These are phyloP conservation scores for Protophormia terraenovae DNA, from an alignment of 2,888 invertebrate genomes.

Conservation along the genomic window DNA sequence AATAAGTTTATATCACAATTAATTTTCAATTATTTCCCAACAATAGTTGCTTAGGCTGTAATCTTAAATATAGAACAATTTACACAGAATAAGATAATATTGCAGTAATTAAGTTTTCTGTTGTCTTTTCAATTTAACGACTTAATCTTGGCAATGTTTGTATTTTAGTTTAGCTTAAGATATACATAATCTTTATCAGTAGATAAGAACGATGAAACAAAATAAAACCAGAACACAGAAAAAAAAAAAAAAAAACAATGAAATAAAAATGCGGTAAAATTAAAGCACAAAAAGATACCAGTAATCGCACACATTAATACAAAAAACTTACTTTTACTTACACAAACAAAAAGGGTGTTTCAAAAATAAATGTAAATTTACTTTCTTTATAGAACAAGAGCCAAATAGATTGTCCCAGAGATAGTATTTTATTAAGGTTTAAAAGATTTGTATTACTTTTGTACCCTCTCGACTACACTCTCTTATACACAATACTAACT, in stretches of 20 bases:
- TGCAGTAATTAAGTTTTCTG: constrained; percentile 47
- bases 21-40: too few relatives aligned
- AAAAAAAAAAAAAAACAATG: background rate
- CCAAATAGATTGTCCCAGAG: too few relatives aligned
- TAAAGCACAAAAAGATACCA: constrained; percentile 30
- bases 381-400: too few relatives aligned
- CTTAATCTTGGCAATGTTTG: constrained; percentile 55
- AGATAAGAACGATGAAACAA: constrained; percentile 55
- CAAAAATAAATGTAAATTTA: background rate
- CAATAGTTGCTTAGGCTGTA: background rate
- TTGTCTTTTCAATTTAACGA: constrained; percentile 24
- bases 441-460: too few relatives aligned
- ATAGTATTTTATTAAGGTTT: too few relatives aligned
- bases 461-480: too few relatives aligned
- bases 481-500: too few relatives aligned
- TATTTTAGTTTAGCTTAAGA: constrained; percentile 58
- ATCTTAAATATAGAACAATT: background rate
- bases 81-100: constrained; percentile 44
- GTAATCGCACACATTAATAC: constrained; percentile 5
- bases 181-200: constrained; percentile 64
- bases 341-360: background rate
- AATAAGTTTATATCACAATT: too few relatives aligned
- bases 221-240: constrained; percentile 8
- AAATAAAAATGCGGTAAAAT: constrained; percentile 18
- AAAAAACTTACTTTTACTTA: too few relatives aligned